Percentiles rank a stretch among this genome's conserved stretches.
These are phyloP conservation scores for Lordiphosa andalusiaca DNA, from an alignment of 2,888 invertebrate species.

Conservation along the genomic window DNA sequence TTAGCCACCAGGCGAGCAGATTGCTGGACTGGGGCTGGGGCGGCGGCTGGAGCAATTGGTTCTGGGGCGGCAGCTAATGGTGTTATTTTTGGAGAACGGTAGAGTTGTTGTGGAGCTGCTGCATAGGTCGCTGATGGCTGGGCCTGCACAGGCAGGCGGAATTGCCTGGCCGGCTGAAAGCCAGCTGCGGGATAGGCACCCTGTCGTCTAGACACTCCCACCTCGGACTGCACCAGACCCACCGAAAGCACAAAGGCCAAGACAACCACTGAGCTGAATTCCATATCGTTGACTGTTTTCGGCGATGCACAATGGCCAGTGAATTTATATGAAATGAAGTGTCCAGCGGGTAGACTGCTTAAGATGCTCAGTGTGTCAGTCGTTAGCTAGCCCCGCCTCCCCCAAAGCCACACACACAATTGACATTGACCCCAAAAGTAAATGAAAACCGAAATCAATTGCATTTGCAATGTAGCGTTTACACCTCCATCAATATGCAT, in stretches of 20 bases:
- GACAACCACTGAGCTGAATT: constrained; percentile 44
- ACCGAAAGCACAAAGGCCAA: constrained; percentile 28
- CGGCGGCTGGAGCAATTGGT: constrained; percentile 1
- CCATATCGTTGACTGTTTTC: constrained; percentile 45
- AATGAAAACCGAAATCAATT: constrained; percentile 11
- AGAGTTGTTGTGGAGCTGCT: constrained; percentile 24
- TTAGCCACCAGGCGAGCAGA: constrained; percentile 57
- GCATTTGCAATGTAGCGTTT: constrained; percentile 2
- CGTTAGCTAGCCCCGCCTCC: not conserved
- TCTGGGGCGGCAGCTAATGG: constrained; percentile 7
- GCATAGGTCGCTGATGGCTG: constrained; percentile 45
- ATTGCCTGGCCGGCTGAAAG: constrained; percentile 63
- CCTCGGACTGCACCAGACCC: constrained; percentile 35
- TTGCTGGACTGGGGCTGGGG: constrained; percentile 24
- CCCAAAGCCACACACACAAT: constrained; percentile 45
- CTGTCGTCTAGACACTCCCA: constrained; percentile 19
- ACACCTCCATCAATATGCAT: not conserved
- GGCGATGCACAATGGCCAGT: constrained; percentile 2
- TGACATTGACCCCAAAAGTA: constrained; percentile 67
- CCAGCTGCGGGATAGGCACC: constrained; percentile 63
- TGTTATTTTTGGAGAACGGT: constrained; percentile 10
- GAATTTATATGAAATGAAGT: constrained; percentile 43
- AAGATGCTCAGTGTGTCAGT: constrained; percentile 43
- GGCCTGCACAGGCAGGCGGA: constrained; percentile 41
- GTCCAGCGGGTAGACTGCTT: constrained; percentile 33